phyloP scores from a whole-genome alignment of 2,113 vertebrate genomes.

The Dicaeum eximium region DNA sequence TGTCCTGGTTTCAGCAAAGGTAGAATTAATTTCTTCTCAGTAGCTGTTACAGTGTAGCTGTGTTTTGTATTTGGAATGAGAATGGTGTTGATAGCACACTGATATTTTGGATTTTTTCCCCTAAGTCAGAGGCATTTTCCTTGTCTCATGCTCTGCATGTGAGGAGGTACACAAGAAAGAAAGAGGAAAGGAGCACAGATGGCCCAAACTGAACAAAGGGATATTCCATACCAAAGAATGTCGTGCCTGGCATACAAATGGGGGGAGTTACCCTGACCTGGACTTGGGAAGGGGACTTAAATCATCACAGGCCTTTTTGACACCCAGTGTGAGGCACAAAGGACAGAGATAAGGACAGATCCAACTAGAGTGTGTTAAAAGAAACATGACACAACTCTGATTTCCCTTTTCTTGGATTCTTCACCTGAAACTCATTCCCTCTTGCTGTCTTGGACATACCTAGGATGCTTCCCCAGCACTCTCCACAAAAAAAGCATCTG shows the following conservation, averaged over 20 bases:
- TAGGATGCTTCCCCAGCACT: neutral
- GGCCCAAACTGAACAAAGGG: neutral
- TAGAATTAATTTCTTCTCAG: neutral
- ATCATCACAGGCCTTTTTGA: neutral
- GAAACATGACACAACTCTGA: neutral
- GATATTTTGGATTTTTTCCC: neutral
- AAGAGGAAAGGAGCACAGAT: neutral
- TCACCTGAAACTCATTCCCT: neutral
- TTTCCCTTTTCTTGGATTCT: neutral
- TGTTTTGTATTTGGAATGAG: neutral
- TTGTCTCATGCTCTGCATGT: neutral
- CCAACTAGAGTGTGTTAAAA: fast-evolving
- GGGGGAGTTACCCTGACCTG: neutral
- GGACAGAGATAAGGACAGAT: neutral
- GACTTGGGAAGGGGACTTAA: neutral
- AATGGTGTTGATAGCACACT: neutral
- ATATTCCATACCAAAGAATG: neutral
- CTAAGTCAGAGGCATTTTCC: neutral
- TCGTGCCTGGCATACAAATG: neutral
- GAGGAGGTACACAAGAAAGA: neutral
- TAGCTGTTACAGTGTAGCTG: neutral
- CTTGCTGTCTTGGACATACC: neutral
- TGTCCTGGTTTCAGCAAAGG: neutral
- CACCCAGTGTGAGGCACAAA: neutral
- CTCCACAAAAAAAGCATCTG: neutral